Percentiles rank a stretch among this genome's conserved stretches.
Evolutionary conservation across 2,797 vertebrate species (phyloP).

Genomic region (Crax fasciolata): DNA sequence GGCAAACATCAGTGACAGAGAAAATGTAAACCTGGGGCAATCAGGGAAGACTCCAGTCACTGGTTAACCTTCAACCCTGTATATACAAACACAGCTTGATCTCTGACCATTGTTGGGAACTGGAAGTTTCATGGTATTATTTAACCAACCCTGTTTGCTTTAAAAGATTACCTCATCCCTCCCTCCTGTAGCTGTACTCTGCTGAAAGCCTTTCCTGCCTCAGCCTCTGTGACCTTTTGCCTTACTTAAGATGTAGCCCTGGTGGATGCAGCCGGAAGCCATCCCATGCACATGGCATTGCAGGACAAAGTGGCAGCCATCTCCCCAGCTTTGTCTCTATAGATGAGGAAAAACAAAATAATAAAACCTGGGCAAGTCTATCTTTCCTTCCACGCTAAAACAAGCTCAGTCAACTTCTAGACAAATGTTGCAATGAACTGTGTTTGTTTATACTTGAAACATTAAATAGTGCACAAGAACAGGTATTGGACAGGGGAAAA

Average conservation of each 20-base stretch:
- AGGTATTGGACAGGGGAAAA: not conserved
- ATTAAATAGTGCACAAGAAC: not conserved
- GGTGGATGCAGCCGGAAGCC: not conserved
- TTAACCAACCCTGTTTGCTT: conserved; percentile 66
- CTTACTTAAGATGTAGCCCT: not conserved
- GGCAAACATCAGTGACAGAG: conserved; percentile 64
- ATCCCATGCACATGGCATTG: rapidly evolving
- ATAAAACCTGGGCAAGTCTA: not conserved
- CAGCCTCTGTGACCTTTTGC: not conserved
- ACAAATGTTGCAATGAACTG: not conserved
- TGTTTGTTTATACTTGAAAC: not conserved
- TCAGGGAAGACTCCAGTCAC: conserved; percentile 60
- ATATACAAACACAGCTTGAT: conserved; percentile 84
- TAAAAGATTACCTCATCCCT: conserved; percentile 50
- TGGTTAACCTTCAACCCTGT: conserved; percentile 60
- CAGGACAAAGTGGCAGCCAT: not conserved
- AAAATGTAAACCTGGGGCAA: conserved; percentile 67
- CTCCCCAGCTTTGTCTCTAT: not conserved
- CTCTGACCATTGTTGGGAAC: conserved; percentile 81
- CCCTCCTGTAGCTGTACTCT: not conserved
- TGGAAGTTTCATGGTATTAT: conserved; percentile 71
- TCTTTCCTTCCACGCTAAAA: conserved; percentile 19
- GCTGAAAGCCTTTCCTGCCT: not conserved
- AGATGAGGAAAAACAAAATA: not conserved
- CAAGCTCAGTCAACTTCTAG: conserved; percentile 1